Evolutionary conservation across 2,888 invertebrate species (phyloP), one percentile per base, ranked within the genome.

Genomic region (Crepidodera aurea): DNA sequence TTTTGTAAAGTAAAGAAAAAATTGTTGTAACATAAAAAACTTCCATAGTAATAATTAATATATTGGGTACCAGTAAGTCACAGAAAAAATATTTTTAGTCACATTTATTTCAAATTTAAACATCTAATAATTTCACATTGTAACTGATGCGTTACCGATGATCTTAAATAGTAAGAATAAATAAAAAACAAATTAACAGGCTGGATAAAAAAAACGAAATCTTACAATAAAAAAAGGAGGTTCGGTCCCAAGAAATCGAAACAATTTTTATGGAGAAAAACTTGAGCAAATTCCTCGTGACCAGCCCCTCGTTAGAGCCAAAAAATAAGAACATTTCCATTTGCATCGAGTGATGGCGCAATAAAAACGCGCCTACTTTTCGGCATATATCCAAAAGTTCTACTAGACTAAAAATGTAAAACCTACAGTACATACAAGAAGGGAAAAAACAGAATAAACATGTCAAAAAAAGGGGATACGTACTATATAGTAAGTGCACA

Each of bases 61-160:
- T 64, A 68, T 63, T 58, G 66, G 69, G 70, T 59, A 64, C 68
- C 59, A 70, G 54, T 68, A 62, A 72, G 68, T 70, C 66, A 68
- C 68, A 65, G 64, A 62, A 65, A 65, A 69, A 66, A 68, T 72
- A 68, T 68, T 76, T 78, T 75, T 76, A 77, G 77, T 78, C 79
- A 80, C 79, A 80, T 80, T 79, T 79, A 80, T 79, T 79, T 79
- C 73, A 78, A 78, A 78, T 79, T 79, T 78, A 78, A 78, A 79
- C 79, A 79, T 78, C 79, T 79, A 79, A 74, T 76, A 73, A 77
- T 77, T 77, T 78, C 77, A 78, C 77, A 79, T 73, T 72, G 73
- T 73, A 74, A 74, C 73, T 67, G 72, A 73, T 76, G 70, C 73
- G 73, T 75, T 73, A 70, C 70, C n/a, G n/a, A n/a, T 32, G 59